These are phyloP conservation scores for Trachemys scripta DNA, from an alignment of 2,113 vertebrate species.

Conservation along the genomic window DNA sequence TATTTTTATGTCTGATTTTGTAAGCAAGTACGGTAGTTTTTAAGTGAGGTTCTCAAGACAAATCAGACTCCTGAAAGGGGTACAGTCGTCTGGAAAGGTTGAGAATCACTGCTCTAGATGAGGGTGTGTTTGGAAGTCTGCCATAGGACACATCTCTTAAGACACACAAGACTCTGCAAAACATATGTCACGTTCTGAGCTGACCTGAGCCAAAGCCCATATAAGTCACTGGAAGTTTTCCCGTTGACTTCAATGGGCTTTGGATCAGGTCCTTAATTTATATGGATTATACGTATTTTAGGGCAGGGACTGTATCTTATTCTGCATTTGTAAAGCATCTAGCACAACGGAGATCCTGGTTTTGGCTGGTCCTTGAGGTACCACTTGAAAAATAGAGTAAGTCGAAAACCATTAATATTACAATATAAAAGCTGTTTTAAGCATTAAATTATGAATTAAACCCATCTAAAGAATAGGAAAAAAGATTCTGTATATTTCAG, in stretches of 20 bases:
- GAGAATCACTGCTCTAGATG: no score
- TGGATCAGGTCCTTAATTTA: not conserved
- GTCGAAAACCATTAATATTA: not conserved
- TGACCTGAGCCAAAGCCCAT: not conserved
- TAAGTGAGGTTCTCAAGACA: no score
- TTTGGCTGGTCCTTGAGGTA: not conserved
- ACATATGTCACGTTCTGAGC: not conserved
- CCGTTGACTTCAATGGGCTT: not conserved
- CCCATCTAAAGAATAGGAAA: not conserved
- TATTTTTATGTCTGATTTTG: no score
- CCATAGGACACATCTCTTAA: not conserved
- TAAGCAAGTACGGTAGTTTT: no score
- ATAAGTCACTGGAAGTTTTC: not conserved
- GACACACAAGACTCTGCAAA: not conserved
- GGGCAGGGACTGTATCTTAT: not conserved
- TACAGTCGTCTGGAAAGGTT: no score
- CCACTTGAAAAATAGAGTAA: not conserved
- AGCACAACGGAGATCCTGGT: not conserved
- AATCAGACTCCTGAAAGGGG: no score
- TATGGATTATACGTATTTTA: not conserved
- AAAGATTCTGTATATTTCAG: not conserved
- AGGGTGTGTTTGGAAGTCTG: not conserved
- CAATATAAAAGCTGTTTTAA: not conserved
- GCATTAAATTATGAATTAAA: not conserved
- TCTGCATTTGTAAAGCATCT: not conserved